Conservation (phyloP, 2,113 vertebrate genomes). For the Chloebia gouldiae region DNA sequence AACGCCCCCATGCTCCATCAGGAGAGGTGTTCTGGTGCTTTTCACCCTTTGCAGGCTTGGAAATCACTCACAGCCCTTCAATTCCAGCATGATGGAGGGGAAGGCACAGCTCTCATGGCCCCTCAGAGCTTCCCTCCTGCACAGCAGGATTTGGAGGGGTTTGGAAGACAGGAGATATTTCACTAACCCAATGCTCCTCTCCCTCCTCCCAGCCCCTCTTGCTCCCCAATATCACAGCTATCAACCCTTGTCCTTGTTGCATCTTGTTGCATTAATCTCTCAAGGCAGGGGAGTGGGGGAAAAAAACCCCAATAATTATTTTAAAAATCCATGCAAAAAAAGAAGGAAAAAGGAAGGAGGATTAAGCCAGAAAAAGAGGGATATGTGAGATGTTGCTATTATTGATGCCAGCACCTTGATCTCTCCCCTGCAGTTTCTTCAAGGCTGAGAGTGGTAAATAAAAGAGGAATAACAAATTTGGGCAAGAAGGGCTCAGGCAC, state of each 20-base stretch:
- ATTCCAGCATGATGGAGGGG: accelerated
- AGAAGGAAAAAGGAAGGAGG: not conserved
- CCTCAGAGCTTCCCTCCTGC: not conserved
- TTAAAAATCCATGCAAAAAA: not conserved
- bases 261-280: not conserved
- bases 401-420: accelerated
- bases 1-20: accelerated
- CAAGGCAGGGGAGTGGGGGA: not conserved
- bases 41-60: not conserved
- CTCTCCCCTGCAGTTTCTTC: not conserved
- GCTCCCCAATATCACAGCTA: accelerated
- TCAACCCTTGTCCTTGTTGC: not conserved
- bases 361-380: not conserved
- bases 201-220: not conserved
- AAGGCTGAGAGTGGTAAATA: not conserved
- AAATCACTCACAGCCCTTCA: not conserved
- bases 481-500: not conserved
- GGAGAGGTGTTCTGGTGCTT: not conserved
- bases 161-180: not conserved
- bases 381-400: not conserved
- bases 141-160: not conserved
- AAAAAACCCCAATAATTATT: not conserved
- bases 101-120: not conserved
- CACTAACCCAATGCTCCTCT: not conserved
- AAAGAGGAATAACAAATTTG: not conserved